Conservation (phyloP, 2,888 invertebrate genomes). For the Heteromurus nitidus region DNA sequence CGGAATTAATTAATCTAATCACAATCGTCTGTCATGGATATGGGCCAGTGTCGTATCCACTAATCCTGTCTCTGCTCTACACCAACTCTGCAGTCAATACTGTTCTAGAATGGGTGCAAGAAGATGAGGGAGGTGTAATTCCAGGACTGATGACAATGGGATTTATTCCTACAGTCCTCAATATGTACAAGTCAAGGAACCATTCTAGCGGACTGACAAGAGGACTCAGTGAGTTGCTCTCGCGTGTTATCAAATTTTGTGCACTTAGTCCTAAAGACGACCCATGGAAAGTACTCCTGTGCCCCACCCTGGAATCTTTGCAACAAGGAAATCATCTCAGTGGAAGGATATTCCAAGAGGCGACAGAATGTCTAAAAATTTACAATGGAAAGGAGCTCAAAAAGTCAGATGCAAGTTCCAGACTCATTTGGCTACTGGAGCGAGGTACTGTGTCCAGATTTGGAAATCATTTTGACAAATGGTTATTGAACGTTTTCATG, state of each 20-base stretch:
- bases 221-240: constrained; percentile 64
- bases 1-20: constrained; percentile 64
- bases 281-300: constrained; percentile 69
- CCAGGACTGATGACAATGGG: constrained; percentile 71
- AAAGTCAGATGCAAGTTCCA: constrained; percentile 63
- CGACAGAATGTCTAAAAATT: constrained; percentile 63
- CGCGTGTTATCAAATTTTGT: constrained; percentile 65
- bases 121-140: constrained; percentile 66
- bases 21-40: constrained; percentile 69
- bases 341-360: constrained; percentile 69
- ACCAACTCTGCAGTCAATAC: constrained; percentile 67
- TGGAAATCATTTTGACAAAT: constrained; percentile 71
- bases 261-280: constrained; percentile 70
- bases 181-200: constrained; percentile 47
- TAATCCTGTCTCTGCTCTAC: constrained; percentile 69
- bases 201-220: constrained; percentile 32
- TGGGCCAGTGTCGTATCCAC: constrained; percentile 71
- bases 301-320: constrained; percentile 71
- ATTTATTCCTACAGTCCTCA: constrained; percentile 69
- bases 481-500: constrained; percentile 71
- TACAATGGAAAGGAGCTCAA: constrained; percentile 64
- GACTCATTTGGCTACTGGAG: constrained; percentile 72
- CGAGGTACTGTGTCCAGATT: constrained; percentile 59
- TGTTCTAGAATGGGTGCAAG: constrained; percentile 70
- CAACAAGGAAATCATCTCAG: constrained; percentile 64